Evolutionary conservation across 2,888 invertebrate species (phyloP), one percentile per base, ranked within the genome.

Genomic region (Tiliacea aurago): DNA sequence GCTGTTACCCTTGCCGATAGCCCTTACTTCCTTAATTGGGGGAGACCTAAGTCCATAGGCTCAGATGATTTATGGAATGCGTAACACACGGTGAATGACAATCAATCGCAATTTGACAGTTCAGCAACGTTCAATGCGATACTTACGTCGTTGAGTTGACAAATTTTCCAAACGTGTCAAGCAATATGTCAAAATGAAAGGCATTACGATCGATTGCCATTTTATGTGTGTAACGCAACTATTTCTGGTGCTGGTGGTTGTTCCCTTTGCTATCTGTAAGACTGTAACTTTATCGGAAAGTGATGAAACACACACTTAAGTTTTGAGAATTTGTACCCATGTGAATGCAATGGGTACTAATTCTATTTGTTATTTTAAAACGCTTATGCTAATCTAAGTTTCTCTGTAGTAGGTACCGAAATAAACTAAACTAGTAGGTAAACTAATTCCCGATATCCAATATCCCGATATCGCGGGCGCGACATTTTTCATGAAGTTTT

Each of bases 241-340:
- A 6, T 5, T 4, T 18, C 37, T 37, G 13, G 11, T 43, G 0
- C 18, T 7, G 13, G n/a, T 51, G 10, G 10, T 20, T 10, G 2
- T 2, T 6, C 11, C 6, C 5, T 13, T 23, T 23, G 6, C 6
- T 6, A n/a, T 23, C 2, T 23, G 10, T 41, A 10, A 18, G 9
- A n/a, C 66, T 20, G 65, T 78, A 74, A 63, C 65, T 53, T 47
- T 58, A 70, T 76, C 56, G 20, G 65, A 51, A 80, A 58, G 47
- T 66, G 33, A 15, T 56, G 43, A 58, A 73, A 62, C 11, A 69
- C 43, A 70, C n/a, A 37, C 7, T 45, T 76, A 28, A 4, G 28
- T 47, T 28, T 5, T 5, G 37, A 37, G 5, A 20, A 33, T 74
- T 4, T 11, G 33, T 18, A 23, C 10, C 4, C 33, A 59, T 59